These are phyloP conservation scores for Drosophila chauvacae DNA, from an alignment of 1,140 invertebrate genomes.

Conservation along the genomic window DNA sequence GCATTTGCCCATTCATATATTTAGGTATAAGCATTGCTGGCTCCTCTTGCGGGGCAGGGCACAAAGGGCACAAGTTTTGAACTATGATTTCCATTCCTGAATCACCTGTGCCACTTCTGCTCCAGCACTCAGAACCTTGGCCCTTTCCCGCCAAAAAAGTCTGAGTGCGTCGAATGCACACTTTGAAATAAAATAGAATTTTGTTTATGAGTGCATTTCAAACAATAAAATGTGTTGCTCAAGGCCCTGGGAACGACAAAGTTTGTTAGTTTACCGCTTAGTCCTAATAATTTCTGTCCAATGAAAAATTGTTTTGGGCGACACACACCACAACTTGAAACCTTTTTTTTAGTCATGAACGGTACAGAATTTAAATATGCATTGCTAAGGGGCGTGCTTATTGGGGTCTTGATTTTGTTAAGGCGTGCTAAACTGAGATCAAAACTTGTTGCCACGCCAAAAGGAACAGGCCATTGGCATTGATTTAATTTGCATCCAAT, in stretches of 20 bases:
- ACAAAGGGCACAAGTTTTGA: conserved; percentile 22
- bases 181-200: neutral
- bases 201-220: conserved; percentile 28
- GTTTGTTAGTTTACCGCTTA: neutral
- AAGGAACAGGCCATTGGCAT: neutral
- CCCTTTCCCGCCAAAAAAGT: neutral
- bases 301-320: conserved; percentile 16
- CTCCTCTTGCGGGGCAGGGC: neutral
- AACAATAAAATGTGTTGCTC: conserved; percentile 12
- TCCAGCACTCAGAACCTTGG: neutral
- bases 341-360: neutral
- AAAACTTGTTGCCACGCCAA: neutral
- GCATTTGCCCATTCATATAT: conserved; percentile 28
- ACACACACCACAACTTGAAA: no score
- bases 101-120: conserved; percentile 10
- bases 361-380: neutral
- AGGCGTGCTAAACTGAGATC: neutral
- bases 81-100: conserved; percentile 51
- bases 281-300: neutral
- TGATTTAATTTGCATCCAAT: conserved; percentile 37
- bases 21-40: neutral
- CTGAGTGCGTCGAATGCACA: conserved; percentile 4
- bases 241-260: neutral
- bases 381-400: neutral
- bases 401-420: neutral